These are phyloP conservation scores for Alca torda DNA, from an alignment of 2,797 vertebrate species.

Conservation along the genomic window DNA sequence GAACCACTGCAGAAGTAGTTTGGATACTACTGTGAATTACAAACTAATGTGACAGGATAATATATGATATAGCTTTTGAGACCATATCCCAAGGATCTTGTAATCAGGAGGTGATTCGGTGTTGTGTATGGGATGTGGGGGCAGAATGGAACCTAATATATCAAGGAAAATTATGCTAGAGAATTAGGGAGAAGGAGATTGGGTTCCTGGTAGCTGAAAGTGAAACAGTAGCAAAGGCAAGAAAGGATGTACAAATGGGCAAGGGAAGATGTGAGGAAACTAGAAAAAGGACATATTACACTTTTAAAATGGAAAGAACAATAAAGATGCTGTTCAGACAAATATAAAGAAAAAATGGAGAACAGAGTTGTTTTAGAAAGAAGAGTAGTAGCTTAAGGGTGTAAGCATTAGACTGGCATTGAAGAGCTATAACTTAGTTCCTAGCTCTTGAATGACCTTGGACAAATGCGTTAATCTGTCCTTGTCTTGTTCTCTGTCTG, in stretches of 20 bases:
- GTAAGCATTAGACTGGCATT: background rate
- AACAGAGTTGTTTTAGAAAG: background rate
- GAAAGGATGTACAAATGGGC: background rate
- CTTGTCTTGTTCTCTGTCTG: constrained; percentile 18
- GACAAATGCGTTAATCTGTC: constrained; percentile 3
- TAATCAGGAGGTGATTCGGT: background rate
- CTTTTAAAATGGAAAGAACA: background rate
- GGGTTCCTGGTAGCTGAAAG: background rate
- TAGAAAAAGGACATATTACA: background rate
- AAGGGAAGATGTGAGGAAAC: background rate
- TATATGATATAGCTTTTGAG: background rate
- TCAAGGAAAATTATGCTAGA: background rate
- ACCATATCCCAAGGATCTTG: background rate
- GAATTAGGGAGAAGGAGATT: background rate
- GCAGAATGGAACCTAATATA: background rate
- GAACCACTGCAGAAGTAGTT: background rate
- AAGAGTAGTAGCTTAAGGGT: background rate
- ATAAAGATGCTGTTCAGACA: background rate
- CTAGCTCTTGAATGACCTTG: background rate
- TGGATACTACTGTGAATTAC: background rate
- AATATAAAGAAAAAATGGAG: background rate
- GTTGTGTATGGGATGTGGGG: background rate
- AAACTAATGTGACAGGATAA: background rate
- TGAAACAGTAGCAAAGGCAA: background rate
- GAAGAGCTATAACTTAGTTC: background rate